A percentile compares a stretch with the other conserved stretches of the same genome.
Evolutionary conservation across 37 sponge, comb jelly and placozoan genomes (phyloP).

Genomic region (Eunapius fragilis): DNA sequence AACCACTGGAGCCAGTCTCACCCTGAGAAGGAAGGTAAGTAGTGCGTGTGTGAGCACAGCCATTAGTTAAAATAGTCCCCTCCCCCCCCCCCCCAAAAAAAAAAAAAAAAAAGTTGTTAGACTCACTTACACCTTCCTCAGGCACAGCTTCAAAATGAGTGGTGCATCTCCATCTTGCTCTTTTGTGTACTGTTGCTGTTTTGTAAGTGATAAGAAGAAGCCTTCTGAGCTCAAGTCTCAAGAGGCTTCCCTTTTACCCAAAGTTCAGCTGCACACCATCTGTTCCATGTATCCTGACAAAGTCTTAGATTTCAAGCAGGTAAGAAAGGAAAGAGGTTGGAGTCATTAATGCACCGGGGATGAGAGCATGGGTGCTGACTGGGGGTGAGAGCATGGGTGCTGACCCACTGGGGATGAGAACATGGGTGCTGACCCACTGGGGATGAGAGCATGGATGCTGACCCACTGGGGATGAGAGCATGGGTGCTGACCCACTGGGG

Average conservation of each 20-base stretch:
- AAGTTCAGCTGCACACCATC: neutral
- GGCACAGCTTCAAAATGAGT: neutral
- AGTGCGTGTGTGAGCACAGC: too few relatives aligned
- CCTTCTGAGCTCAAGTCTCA: neutral
- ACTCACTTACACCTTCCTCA: neutral
- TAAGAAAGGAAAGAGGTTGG: neutral
- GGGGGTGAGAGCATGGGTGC: too few relatives aligned
- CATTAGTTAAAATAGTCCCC: too few relatives aligned
- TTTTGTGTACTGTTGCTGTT: neutral
- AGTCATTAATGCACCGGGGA: too few relatives aligned
- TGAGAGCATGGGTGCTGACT: too few relatives aligned
- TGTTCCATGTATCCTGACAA: neutral
- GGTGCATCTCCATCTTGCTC: neutral
- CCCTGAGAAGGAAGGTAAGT: neutral
- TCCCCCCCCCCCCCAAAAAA: neutral
- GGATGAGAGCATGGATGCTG: too few relatives aligned
- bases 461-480: too few relatives aligned
- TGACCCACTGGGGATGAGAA: too few relatives aligned
- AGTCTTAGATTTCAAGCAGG: neutral
- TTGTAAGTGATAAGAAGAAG: neutral
- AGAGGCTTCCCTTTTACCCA: neutral
- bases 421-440: too few relatives aligned
- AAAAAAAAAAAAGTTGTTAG: too few relatives aligned
- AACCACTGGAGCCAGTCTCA: neutral
- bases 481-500: too few relatives aligned